phyloP scores from a whole-genome alignment of 2,888 invertebrate genomes.

The Calephelis perditalis region DNA sequence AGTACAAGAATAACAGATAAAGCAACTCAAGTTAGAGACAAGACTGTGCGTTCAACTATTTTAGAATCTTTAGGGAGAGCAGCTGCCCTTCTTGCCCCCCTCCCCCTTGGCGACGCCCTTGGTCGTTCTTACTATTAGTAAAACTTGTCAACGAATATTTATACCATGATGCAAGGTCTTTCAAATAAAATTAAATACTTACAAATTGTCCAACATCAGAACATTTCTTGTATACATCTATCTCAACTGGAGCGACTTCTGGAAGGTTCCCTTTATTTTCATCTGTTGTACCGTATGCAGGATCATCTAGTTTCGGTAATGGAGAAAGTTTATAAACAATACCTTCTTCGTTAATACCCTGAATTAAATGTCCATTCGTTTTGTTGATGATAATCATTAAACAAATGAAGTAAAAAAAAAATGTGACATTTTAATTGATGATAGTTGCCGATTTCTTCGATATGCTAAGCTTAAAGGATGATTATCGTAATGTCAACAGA shows the following conservation, averaged over 20 bases:
- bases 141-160: slow-evolving; percentile 22
- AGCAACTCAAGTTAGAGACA: too few relatives aligned
- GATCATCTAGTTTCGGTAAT: slow-evolving; percentile 5
- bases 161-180: slow-evolving; percentile 1
- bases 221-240: slow-evolving; percentile 13
- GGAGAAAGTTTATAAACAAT: neutral
- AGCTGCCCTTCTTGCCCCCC: too few relatives aligned
- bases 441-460: too few relatives aligned
- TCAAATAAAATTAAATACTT: slow-evolving; percentile 11
- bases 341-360: neutral
- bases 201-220: slow-evolving; percentile 20
- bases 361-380: slow-evolving; percentile 10
- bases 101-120: too few relatives aligned
- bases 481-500: neutral
- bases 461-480: too few relatives aligned
- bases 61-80: too few relatives aligned
- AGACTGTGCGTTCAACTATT: too few relatives aligned
- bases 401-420: slow-evolving; percentile 13
- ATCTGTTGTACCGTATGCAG: too few relatives aligned
- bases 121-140: too few relatives aligned
- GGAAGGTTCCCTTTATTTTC: neutral
- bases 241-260: slow-evolving; percentile 4
- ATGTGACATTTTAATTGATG: slow-evolving; percentile 14
- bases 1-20: too few relatives aligned
- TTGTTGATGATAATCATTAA: neutral